These are phyloP conservation scores for Aurelia aurita DNA, from an alignment of 30 jellyfish, hydroid and myxozoan species.

Conservation along the genomic window DNA sequence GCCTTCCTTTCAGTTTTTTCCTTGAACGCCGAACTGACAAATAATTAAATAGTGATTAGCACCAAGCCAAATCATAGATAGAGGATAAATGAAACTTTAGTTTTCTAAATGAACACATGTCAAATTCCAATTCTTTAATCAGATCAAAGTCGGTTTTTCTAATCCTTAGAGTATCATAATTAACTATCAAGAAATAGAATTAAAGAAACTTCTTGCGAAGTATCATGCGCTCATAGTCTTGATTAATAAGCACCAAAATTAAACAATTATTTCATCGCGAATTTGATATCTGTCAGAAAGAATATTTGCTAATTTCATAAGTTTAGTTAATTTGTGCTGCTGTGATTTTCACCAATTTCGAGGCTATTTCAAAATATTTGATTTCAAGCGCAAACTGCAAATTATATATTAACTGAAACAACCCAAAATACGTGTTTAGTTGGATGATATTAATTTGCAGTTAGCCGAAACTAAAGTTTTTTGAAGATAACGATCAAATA, in stretches of 20 bases:
- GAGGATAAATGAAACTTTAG: too few species aligned
- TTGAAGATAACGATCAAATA: too few species aligned
- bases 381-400: too few species aligned
- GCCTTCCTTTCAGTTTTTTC: too few species aligned
- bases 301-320: not conserved
- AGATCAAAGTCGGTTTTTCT: not conserved
- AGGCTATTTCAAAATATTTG: too few species aligned
- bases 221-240: not conserved
- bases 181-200: not conserved
- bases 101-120: constrained; percentile 2
- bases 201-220: not conserved
- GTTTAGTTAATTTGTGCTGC: not conserved
- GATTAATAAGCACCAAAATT: not conserved
- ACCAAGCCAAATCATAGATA: too few species aligned
- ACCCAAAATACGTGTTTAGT: too few species aligned
- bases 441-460: too few species aligned
- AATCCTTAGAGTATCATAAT: not conserved
- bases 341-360: not conserved
- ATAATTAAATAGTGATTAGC: too few species aligned
- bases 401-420: too few species aligned
- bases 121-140: not conserved
- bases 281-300: not conserved
- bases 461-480: too few species aligned
- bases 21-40: too few species aligned
- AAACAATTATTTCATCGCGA: not conserved